Evolutionary conservation across 1,140 invertebrate genomes (phyloP).

Genomic region (Phocides pigmalion): DNA sequence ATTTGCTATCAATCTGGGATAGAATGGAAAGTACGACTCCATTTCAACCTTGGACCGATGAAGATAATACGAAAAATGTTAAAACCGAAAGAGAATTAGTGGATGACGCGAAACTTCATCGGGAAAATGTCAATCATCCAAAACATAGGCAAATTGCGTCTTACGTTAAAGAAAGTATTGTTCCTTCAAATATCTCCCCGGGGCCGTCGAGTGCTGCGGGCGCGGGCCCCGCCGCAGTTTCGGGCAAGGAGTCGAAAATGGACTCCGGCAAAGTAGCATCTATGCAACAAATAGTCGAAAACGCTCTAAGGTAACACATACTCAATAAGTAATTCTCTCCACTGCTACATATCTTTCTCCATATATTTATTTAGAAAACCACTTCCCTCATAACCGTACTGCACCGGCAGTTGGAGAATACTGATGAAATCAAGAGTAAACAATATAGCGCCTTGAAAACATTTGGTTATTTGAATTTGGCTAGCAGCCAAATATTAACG

Average conservation of each 20-base stretch:
- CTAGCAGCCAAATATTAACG: constrained; percentile 11
- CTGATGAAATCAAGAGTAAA: constrained; percentile 15
- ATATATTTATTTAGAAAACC: neutral
- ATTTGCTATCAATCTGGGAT: constrained; percentile 61
- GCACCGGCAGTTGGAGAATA: constrained; percentile 7
- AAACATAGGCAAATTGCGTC: constrained; percentile 83
- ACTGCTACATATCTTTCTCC: constrained; percentile 1
- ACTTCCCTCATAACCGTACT: neutral
- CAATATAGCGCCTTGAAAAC: constrained; percentile 24
- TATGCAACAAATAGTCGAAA: constrained; percentile 81
- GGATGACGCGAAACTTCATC: constrained; percentile 83
- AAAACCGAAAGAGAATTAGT: constrained; percentile 78
- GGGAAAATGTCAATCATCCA: constrained; percentile 83
- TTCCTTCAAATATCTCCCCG: constrained; percentile 64
- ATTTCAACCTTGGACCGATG: constrained; percentile 80
- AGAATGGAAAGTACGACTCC: constrained; percentile 81
- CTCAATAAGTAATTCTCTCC: constrained; percentile 20
- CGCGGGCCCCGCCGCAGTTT: constrained; percentile 50
- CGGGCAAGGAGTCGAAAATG: constrained; percentile 67
- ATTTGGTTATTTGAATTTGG: constrained; percentile 30
- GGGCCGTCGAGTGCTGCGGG: constrained; percentile 62
- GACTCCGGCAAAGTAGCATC: constrained; percentile 77
- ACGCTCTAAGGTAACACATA: constrained; percentile 73
- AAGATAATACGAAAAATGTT: constrained; percentile 76
- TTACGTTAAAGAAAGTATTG: constrained; percentile 80